Base-by-base conservation (phyloP, 1,140 invertebrate species). In the Bilobella aurantiaca region DNA sequence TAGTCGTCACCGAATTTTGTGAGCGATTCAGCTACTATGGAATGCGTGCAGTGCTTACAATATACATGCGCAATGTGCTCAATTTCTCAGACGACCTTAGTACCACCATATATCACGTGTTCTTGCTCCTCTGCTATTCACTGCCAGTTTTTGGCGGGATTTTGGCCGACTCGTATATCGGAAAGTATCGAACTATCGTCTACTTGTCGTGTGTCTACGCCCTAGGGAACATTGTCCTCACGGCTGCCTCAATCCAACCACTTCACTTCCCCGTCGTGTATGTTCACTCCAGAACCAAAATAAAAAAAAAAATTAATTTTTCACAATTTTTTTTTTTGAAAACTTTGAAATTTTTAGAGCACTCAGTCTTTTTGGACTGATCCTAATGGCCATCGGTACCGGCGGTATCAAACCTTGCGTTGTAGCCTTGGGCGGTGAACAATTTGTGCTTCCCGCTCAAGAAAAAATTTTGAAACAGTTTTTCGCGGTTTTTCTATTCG, bases 21-120 rank as follows among this genome's bases (percentile, higher is more conserved):
- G 94, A 97, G 79, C 82, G 94, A 74, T 98, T 97, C 79, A 91
- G 87, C 34, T 98, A 86, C 76, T 97, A 96, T 85, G 94, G 94
- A 75, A 91, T 96, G 88, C 85, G 89, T 93, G 90, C 90, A 8
- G 86, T 95, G 66, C 79, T 96, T 37, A 84, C 86, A 0, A 75
- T 95, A 1, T 96, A 94, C 77, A 79, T 95, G 21, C 80, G 79
- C 2, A 82, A 86, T 49, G 82, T 86, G 47, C 78, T 94, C 3
- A 73, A 78, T 0, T 91, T 86, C 67, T 74, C 75, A 1, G 82
- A 87, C 63, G 79, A 87, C 37, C 77, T 78, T 0, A 82, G 91
- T 0, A 94, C 88, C 1, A 82, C 90, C 2, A 83, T 90, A 3
- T 96, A 88, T 75, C 92, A 96, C 76, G 73, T 81, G 0, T 96